Evolutionary conservation across 1,140 invertebrate species (phyloP).

Genomic region (Amyelois transitella): DNA sequence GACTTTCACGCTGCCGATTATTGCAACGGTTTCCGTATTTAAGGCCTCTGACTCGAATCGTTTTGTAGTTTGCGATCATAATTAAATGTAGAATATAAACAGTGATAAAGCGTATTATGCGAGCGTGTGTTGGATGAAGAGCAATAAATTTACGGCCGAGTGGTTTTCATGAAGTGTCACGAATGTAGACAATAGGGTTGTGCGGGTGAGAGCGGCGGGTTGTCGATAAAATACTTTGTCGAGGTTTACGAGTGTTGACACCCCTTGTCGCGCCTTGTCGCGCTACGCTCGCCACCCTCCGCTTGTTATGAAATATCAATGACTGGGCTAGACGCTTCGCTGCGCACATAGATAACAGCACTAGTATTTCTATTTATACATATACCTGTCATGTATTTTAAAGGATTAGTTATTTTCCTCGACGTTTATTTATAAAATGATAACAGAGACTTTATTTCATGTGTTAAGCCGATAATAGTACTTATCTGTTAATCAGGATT

Average conservation of each 20-base stretch:
- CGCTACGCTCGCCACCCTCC: slow-evolving; percentile 23
- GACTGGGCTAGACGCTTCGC: slow-evolving; percentile 15
- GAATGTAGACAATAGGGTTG: slow-evolving; percentile 36
- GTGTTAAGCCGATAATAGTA: neutral
- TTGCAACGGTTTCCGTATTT: slow-evolving; percentile 44
- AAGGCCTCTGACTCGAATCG: slow-evolving; percentile 15
- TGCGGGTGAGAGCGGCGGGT: slow-evolving; percentile 22
- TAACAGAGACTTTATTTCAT: neutral
- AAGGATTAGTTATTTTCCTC: neutral
- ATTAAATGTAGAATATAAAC: slow-evolving; percentile 3
- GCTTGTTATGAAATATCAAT: slow-evolving; percentile 51
- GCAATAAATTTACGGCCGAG: slow-evolving; percentile 48
- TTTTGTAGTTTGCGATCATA: slow-evolving; percentile 11
- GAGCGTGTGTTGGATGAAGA: slow-evolving; percentile 24
- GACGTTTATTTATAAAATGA: neutral
- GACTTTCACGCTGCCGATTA: slow-evolving; percentile 60
- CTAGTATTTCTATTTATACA: no score
- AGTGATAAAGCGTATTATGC: neutral
- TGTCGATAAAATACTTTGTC: slow-evolving; percentile 59
- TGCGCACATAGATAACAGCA: neutral
- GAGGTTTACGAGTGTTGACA: slow-evolving; percentile 52
- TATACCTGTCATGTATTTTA: no score
- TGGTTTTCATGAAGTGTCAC: slow-evolving; percentile 59
- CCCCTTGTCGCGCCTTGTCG: slow-evolving; percentile 34
- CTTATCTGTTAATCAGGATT: neutral